phyloP scores from a whole-genome alignment of 2,797 vertebrate species.

The Myotis vivesi region DNA sequence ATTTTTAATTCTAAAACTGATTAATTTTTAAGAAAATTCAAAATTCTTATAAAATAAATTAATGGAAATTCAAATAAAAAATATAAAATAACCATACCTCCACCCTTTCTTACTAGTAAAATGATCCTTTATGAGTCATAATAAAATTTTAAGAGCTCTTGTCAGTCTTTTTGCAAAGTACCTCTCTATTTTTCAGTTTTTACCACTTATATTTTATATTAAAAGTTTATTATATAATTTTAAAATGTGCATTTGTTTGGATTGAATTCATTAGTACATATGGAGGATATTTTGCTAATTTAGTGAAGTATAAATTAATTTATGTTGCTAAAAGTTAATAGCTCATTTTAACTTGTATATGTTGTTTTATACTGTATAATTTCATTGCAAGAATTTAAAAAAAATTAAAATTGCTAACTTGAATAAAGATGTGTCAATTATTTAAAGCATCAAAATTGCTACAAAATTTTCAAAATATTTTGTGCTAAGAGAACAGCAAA shows the following conservation, averaged over 20 bases:
- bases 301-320: not conserved
- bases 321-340: not conserved
- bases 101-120: not conserved
- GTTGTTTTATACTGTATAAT: not conserved
- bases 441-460: not conserved
- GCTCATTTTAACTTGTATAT: not conserved
- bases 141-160: not conserved
- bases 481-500: not conserved
- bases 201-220: not conserved
- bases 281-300: not conserved
- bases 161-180: not conserved
- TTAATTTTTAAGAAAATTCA: not conserved
- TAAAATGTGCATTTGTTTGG: not conserved
- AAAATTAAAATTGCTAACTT: not conserved
- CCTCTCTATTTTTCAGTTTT: not conserved
- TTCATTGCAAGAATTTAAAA: not conserved
- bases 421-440: not conserved
- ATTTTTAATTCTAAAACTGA: not conserved
- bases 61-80: not conserved
- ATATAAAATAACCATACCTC: not conserved
- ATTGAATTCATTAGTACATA: not conserved
- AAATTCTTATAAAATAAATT: not conserved
- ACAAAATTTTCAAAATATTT: constrained; percentile 16
- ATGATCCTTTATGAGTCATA: not conserved
- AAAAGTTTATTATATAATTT: not conserved